phyloP scores from a whole-genome alignment of 2,113 vertebrate species.

The Neodontobutis hainanensis region DNA sequence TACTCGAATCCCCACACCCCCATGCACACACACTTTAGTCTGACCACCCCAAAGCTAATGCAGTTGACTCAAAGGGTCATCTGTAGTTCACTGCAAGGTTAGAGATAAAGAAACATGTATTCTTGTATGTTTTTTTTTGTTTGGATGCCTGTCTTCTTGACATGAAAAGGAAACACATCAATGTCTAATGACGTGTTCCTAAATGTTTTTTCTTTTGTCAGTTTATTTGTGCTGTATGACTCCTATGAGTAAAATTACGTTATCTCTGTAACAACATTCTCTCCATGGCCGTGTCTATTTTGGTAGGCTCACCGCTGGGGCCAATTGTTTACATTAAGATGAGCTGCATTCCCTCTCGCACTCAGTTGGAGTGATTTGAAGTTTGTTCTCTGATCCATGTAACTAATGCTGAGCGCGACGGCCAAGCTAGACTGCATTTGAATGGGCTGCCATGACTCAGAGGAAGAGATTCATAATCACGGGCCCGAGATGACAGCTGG shows the following conservation, averaged over 20 bases:
- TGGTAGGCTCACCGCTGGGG: conserved; percentile 41
- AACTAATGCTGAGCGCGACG: conserved; percentile 50
- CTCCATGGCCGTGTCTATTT: conserved; percentile 36
- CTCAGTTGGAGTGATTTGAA: conserved; percentile 51
- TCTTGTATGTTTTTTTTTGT: conserved; percentile 39
- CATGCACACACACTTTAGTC: conserved; percentile 36
- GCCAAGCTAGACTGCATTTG: conserved; percentile 66
- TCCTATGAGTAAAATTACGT: conserved; percentile 41
- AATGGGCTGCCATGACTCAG: conserved; percentile 53
- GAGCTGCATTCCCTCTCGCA: conserved; percentile 58
- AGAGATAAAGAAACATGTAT: conserved; percentile 67
- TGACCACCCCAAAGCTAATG: conserved; percentile 78
- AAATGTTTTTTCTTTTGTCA: neutral
- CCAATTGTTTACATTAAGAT: conserved; percentile 66
- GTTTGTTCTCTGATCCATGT: conserved; percentile 67
- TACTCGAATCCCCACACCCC: conserved; percentile 35
- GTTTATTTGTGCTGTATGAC: conserved; percentile 27
- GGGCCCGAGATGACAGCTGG: conserved; percentile 72
- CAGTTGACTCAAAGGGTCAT: conserved; percentile 77
- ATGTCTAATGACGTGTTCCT: neutral
- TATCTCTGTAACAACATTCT: conserved; percentile 6
- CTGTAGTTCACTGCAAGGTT: conserved; percentile 76
- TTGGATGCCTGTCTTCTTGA: conserved; percentile 32
- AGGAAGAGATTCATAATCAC: conserved; percentile 78
- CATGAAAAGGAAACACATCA: conserved; percentile 32